Conservation (phyloP, 2,797 vertebrate species). For the Syndactyla subalaris region DNA sequence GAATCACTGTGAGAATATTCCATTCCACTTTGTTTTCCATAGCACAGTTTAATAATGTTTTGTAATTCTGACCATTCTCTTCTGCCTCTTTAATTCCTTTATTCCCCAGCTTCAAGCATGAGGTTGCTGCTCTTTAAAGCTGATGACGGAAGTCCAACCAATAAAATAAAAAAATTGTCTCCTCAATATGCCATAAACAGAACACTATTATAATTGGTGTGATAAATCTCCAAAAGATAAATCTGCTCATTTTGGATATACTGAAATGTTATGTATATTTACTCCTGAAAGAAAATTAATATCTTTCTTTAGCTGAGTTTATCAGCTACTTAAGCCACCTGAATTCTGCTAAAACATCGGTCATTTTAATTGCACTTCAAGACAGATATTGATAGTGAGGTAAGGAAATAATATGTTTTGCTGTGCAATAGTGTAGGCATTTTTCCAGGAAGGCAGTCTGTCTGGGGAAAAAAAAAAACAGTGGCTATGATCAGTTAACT, state of each 20-base stretch:
- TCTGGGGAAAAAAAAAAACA: background rate
- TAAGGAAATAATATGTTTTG: background rate
- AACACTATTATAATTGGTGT: background rate
- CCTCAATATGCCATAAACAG: background rate
- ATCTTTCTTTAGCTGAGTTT: background rate
- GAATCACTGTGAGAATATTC: background rate
- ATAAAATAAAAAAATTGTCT: background rate
- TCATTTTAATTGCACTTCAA: constrained; percentile 1
- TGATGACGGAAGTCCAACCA: background rate
- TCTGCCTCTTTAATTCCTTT: background rate
- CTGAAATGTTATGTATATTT: background rate
- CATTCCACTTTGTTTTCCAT: background rate
- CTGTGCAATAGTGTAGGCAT: background rate
- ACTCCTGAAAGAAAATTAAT: background rate
- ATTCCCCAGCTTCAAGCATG: background rate
- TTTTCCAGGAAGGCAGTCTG: background rate
- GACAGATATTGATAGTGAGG: background rate
- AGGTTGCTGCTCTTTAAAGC: background rate
- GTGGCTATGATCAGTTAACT: background rate
- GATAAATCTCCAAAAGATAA: background rate
- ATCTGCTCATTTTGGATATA: background rate
- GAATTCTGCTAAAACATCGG: background rate
- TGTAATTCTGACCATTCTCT: background rate
- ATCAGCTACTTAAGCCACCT: background rate
- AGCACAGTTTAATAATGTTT: background rate